Evolutionary conservation across 2,113 vertebrate genomes (phyloP).

Genomic region (Sinocyclocheilus anophthalmus): DNA sequence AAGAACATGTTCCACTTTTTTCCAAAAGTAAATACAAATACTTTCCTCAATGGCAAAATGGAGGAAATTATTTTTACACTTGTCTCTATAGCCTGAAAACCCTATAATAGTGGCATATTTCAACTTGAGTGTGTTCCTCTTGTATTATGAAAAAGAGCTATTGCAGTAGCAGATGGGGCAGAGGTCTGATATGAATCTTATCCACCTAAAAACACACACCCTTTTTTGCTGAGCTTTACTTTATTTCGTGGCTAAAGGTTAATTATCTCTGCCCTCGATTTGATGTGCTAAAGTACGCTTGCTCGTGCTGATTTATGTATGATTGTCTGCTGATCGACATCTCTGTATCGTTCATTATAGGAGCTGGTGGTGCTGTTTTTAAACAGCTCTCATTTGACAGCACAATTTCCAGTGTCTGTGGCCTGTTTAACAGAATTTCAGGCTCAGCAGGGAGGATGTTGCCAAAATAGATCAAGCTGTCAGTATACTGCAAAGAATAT

Average conservation of each 20-base stretch:
- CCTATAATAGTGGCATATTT: background rate
- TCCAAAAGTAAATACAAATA: background rate
- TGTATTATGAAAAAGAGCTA: background rate
- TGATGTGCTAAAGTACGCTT: constrained; percentile 23
- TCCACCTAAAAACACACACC: constrained; percentile 18
- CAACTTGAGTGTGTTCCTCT: background rate
- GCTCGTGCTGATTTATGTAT: constrained; percentile 31
- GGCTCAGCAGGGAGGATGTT: background rate
- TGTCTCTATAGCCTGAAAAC: background rate
- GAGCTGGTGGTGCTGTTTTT: constrained; percentile 1
- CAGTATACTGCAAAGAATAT: constrained; percentile 19
- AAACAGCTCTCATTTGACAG: constrained; percentile 22
- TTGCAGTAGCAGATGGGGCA: background rate
- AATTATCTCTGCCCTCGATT: constrained; percentile 51
- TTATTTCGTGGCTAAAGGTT: constrained; percentile 42
- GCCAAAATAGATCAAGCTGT: constrained; percentile 21
- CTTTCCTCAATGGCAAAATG: background rate
- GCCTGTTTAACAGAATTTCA: background rate
- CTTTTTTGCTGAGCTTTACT: constrained; percentile 33
- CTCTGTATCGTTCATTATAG: constrained; percentile 38
- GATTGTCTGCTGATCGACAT: constrained; percentile 46
- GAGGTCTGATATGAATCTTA: constrained; percentile 48
- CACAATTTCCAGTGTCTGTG: background rate
- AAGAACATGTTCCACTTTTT: background rate
- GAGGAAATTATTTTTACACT: background rate